Base-by-base conservation (phyloP, 2,113 vertebrate species). In the Pipa parva region DNA sequence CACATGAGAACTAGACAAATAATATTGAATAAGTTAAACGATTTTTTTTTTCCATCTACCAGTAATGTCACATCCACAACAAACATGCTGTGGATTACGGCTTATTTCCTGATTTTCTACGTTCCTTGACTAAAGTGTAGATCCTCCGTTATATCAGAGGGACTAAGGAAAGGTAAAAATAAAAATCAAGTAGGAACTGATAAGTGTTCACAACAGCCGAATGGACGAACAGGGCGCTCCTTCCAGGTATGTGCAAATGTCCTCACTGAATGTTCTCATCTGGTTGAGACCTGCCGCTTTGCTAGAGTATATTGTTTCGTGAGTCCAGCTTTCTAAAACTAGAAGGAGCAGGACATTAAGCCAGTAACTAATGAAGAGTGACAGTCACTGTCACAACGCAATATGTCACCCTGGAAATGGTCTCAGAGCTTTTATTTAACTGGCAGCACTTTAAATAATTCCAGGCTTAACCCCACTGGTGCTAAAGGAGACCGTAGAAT, bases 361-460 rank as follows among this genome's bases (percentile, higher is more conserved):
- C 13, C 25, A 60, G 65, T 69, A 57, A 69, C 37, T 69, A 69
- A 69, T 49, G 49, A 52, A 51, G 48, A 51, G 45, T 69, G 65
- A 69, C 65, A 69, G 65, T 50, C 56, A 60, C 46, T 69, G 57
- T 69, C 65, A 69, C 65, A 69, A 69, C 24, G 46, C 65, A 69
- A 60, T 69, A 60, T 69, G 65, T 69, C 65, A 60, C 48, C 46
- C 31, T 51, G 56, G 42, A 50, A 52, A 60, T 59, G 46, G 20
- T 52, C 65, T 69, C 13, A 6, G 33, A 60, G 57, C 48, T 42
- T 52, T 52, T 29, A 52, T 69, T 49, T 13, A 69, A 52, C 57
- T 69, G 20, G 46, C 13, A 15, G 25, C 24, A 31, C 46, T 60
- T 31, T 51, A 28, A 45, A 37, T 69, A 20, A 50, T 52, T 58